These are phyloP conservation scores for Scaptomyza polygonia DNA, from an alignment of 2,888 invertebrate genomes.

Conservation along the genomic window DNA sequence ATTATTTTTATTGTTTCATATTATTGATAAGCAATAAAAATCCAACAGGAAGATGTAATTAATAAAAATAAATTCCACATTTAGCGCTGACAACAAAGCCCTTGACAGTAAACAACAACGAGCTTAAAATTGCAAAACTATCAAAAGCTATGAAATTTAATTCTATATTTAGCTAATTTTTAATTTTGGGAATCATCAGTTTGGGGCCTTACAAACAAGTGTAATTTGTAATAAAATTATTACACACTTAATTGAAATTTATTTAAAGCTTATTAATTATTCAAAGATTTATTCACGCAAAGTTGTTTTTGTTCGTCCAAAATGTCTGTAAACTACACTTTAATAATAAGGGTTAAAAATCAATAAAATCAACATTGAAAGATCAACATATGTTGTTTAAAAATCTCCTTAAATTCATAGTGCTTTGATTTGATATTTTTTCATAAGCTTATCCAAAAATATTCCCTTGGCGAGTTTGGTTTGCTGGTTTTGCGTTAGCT, in stretches of 20 bases:
- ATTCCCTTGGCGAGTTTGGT: conserved; percentile 38
- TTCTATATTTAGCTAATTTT: no score
- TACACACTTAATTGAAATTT: no score
- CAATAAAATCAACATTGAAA: neutral
- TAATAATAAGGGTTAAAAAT: no score
- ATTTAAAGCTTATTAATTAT: no score
- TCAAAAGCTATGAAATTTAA: no score
- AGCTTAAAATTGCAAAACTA: neutral
- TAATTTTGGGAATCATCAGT: no score
- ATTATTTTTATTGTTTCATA: neutral
- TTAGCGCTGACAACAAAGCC: neutral
- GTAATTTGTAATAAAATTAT: no score
- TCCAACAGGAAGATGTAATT: neutral
- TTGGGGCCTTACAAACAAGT: no score
- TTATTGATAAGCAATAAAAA: neutral
- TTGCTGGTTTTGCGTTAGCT: conserved; percentile 37
- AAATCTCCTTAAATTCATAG: neutral
- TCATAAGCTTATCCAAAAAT: neutral
- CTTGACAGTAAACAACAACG: neutral
- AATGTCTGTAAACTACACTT: no score
- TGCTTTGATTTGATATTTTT: neutral
- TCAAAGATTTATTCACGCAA: no score
- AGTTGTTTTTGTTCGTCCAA: no score
- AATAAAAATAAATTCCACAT: conserved; percentile 1
- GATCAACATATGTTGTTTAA: neutral